Percentiles rank a stretch among this genome's conserved stretches.
Conservation (phyloP, 2,888 invertebrate genomes). For the Melanophora roralis region DNA sequence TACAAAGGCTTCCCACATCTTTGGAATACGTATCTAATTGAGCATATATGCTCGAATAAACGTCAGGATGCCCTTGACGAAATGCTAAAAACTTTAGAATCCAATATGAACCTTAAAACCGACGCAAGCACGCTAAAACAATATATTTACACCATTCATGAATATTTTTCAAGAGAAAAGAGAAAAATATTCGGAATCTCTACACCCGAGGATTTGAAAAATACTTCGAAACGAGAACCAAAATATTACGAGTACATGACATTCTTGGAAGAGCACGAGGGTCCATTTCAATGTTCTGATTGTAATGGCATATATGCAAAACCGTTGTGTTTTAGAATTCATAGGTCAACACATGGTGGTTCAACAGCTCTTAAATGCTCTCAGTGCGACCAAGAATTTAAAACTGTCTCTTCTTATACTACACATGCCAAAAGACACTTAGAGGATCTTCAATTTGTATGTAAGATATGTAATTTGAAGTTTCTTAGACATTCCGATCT, state of each 20-base stretch:
- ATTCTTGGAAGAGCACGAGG: conserved; percentile 53
- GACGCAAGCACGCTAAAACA: conserved; percentile 24
- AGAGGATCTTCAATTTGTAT: conserved; percentile 45
- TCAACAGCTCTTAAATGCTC: conserved; percentile 43
- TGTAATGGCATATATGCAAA: conserved; percentile 43
- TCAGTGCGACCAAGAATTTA: conserved; percentile 49
- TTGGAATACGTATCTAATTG: conserved; percentile 57
- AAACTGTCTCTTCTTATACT: conserved; percentile 37
- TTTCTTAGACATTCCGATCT: conserved; percentile 45
- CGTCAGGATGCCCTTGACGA: conserved; percentile 44
- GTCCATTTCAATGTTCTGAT: conserved; percentile 54
- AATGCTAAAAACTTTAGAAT: conserved; percentile 42
- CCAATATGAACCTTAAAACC: conserved; percentile 40
- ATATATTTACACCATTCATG: conserved; percentile 45
- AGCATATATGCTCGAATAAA: conserved; percentile 47
- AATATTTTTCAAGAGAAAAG: conserved; percentile 52
- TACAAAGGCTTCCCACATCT: conserved; percentile 51
- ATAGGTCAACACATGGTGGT: conserved; percentile 45
- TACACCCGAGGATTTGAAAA: background rate
- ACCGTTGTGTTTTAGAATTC: conserved; percentile 44
- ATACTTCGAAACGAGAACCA: background rate
- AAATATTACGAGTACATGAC: conserved; percentile 40
- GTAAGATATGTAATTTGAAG: conserved; percentile 55
- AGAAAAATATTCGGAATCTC: conserved; percentile 12
- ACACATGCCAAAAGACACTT: conserved; percentile 56